phyloP scores from a whole-genome alignment of 2,797 vertebrate species.

The Periophthalmus magnuspinnatus region DNA sequence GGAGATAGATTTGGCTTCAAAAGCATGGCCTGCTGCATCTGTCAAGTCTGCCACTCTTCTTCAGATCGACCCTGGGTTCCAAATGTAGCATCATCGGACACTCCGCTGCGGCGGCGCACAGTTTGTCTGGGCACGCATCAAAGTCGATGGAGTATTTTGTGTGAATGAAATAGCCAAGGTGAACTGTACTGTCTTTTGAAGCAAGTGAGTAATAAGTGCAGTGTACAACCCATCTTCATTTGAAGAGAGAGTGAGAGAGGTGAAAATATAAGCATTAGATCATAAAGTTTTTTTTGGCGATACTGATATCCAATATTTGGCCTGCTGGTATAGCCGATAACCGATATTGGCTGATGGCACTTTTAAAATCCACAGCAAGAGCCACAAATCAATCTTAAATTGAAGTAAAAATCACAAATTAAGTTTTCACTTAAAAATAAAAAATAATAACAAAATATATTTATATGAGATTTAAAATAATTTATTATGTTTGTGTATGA shows the following conservation, averaged over 20 bases:
- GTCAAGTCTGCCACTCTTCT: constrained; percentile 52
- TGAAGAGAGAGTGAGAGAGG: constrained; percentile 8
- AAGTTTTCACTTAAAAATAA: too few species aligned
- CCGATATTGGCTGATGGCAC: too few species aligned
- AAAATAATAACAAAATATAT: too few species aligned
- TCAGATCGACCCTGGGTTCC: constrained; percentile 61
- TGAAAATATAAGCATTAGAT: constrained; percentile 11
- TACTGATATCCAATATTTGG: too few species aligned
- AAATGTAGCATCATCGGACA: constrained; percentile 68
- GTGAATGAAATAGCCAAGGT: constrained; percentile 43
- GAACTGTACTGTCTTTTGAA: constrained; percentile 40
- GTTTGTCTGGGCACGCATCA: constrained; percentile 48
- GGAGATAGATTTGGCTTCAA: constrained; percentile 65
- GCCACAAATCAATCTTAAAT: too few species aligned
- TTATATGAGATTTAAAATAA: too few species aligned
- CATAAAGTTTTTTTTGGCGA: not conserved
- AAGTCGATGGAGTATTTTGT: constrained; percentile 49
- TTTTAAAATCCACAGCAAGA: too few species aligned
- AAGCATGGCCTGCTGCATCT: constrained; percentile 58
- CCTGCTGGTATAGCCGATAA: too few species aligned
- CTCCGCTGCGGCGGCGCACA: constrained; percentile 29
- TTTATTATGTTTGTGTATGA: too few species aligned
- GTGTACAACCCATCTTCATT: constrained; percentile 18
- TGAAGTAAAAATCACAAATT: too few species aligned
- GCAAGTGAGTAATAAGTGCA: constrained; percentile 30